Evolutionary conservation across 1,140 invertebrate genomes (phyloP).

Genomic region (Scaptodrosophila lebanonensis): DNA sequence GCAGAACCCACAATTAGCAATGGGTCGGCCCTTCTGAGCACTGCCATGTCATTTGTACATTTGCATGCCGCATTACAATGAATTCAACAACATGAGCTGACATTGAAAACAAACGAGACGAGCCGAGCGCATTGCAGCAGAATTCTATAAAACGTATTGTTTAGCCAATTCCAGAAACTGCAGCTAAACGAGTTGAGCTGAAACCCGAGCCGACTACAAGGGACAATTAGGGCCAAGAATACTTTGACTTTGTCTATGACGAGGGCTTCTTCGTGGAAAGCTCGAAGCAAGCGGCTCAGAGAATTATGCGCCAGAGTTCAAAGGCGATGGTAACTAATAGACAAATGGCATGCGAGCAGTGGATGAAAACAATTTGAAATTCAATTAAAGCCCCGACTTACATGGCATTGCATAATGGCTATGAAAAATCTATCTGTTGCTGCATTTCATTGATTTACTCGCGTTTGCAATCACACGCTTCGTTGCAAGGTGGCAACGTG

Average conservation of each 20-base stretch:
- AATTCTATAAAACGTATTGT: not conserved
- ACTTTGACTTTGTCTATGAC: no score
- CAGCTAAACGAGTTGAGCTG: constrained; percentile 6
- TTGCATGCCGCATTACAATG: constrained; percentile 65
- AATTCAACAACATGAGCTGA: constrained; percentile 19
- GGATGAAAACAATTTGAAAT: constrained; percentile 21
- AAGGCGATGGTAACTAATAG: constrained; percentile 2
- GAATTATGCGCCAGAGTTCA: constrained; percentile 2
- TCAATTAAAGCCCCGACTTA: constrained; percentile 26
- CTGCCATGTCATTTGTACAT: constrained; percentile 63
- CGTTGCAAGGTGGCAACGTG: constrained; percentile 53
- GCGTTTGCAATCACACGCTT: constrained; percentile 27
- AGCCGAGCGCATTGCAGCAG: not conserved
- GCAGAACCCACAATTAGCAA: constrained; percentile 46
- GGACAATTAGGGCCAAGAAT: no score
- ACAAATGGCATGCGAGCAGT: constrained; percentile 15
- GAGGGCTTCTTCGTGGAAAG: constrained; percentile 48
- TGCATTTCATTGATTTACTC: constrained; percentile 54
- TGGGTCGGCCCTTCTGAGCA: constrained; percentile 2
- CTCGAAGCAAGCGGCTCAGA: not conserved
- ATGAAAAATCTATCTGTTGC: constrained; percentile 53
- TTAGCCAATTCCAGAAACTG: no score
- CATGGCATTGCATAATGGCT: constrained; percentile 45
- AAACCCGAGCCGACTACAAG: constrained; percentile 50
- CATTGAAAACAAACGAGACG: no score